Conservation (phyloP, 2,888 invertebrate genomes). For the Dynastes tityus region DNA sequence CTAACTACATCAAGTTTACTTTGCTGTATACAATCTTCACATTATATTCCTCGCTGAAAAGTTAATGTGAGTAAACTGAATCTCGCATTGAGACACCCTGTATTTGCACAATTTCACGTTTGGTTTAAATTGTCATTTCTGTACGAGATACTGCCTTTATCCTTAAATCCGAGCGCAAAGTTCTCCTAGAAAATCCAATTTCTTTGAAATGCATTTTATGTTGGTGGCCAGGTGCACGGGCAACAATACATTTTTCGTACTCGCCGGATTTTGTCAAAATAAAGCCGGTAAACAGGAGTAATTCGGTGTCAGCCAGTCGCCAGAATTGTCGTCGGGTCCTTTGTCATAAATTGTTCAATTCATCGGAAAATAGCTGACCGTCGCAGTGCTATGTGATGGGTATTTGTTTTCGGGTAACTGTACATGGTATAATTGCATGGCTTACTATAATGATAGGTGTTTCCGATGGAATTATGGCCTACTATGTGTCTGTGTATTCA, state of each 20-base stretch:
- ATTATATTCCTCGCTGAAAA: no score
- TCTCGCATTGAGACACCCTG: no score
- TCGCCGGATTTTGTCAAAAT: constrained; percentile 42
- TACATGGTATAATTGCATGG: constrained; percentile 48
- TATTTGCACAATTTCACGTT: no score
- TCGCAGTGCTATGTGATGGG: constrained; percentile 28
- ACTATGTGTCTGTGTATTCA: constrained; percentile 46
- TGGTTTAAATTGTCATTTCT: no score
- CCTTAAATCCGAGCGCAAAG: no score
- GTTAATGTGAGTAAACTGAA: no score
- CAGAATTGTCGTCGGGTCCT: constrained; percentile 38
- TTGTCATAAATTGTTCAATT: constrained; percentile 56
- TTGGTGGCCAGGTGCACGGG: constrained; percentile 26
- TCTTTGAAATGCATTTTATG: constrained; percentile 24
- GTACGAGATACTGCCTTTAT: no score
- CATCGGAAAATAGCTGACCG: constrained; percentile 54
- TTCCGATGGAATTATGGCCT: constrained; percentile 48
- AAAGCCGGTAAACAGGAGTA: constrained; percentile 45
- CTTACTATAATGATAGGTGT: constrained; percentile 50
- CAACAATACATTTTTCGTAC: constrained; percentile 29
- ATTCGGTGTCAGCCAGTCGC: constrained; percentile 38
- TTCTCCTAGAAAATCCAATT: constrained; percentile 17
- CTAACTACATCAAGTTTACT: no score
- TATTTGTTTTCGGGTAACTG: constrained; percentile 47
- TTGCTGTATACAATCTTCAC: no score